Base-by-base conservation (phyloP, 2,888 invertebrate species). In the Aspidapion aeneum region DNA sequence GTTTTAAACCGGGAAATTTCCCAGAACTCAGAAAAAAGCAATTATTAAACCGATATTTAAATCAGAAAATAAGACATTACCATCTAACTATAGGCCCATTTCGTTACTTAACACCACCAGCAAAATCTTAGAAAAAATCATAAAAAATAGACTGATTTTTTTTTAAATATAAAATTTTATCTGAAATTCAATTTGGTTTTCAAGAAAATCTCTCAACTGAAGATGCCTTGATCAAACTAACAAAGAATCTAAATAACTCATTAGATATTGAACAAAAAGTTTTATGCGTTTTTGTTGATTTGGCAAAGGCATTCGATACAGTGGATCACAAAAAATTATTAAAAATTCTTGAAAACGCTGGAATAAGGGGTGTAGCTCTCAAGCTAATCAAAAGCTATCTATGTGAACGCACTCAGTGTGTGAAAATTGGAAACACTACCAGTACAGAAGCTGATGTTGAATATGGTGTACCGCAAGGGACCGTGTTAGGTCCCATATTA, bases 81-180 rank as follows among this genome's bases (percentile, higher is more conserved):
- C 16, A 19, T 19, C 51, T 19, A 59, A 50, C 21, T 51, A 58
- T 17, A 21, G 49, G 49, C 58, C 58, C 35, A 58, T 58, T 19
- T 59, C 59, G 50, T 20, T 58, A 1, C 50, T 58, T 7, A 48
- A 22, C 22, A 35, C 21, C 21, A n/a, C 57, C 12, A 57, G 57
- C 21, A 62, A 58, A 62, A 58, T 62, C 12, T 54, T 52, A 35
- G 62, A 62, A 57, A 52, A 56, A 62, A 22, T 62, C 16, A 54
- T 58, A 16, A 58, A 58, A 58, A 58, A 48, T 5, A 48, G 49
- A 17, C 20, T 19, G 20, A 18, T n/a, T 18, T 22, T 16, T 18
- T 58, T 55, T 21, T 18, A 62, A 62, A 50, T 62, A 51, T 12
- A 59, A 58, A n/a, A 57, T 58, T 20, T 19, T 60, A 21, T 60